These are phyloP conservation scores for Herminia tarsipennalis DNA, from an alignment of 2,888 invertebrate genomes.

Conservation along the genomic window DNA sequence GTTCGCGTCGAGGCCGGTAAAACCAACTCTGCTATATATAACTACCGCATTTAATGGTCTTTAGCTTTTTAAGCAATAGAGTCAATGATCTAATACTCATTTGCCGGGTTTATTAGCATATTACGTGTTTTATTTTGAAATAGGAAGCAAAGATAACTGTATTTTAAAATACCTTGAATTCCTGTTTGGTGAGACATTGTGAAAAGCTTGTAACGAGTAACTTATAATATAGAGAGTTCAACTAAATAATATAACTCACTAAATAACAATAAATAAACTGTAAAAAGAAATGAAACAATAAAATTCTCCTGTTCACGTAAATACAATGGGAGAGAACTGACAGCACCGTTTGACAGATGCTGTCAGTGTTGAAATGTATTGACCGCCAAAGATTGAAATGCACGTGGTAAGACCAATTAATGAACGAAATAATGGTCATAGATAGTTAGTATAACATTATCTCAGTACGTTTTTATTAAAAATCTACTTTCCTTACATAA, in stretches of 20 bases:
- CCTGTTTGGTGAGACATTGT: constrained; percentile 96
- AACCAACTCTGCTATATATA: too few species aligned
- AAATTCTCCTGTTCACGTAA: constrained; percentile 13
- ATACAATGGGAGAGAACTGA: constrained; percentile 6
- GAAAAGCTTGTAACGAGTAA: constrained; percentile 9
- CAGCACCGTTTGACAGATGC: background rate
- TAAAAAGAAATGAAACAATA: constrained; percentile 25
- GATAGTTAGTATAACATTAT: too few species aligned
- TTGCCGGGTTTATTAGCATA: constrained; percentile 19
- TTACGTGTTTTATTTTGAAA: constrained; percentile 34
- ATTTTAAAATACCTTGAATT: constrained; percentile 89
- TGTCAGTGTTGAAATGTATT: background rate
- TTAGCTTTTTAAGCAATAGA: background rate
- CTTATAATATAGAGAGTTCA: constrained; percentile 7
- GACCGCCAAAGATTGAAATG: background rate
- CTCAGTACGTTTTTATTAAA: too few species aligned
- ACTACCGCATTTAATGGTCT: too few species aligned
- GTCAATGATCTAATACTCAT: background rate
- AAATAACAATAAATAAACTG: constrained; percentile 19
- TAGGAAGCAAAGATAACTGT: constrained; percentile 28
- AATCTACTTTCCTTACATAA: too few species aligned
- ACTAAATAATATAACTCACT: constrained; percentile 19
- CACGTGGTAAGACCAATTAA: too few species aligned
- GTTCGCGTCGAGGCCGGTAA: too few species aligned
- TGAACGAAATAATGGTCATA: too few species aligned